Percentiles rank a stretch among this genome's conserved stretches.
These are phyloP conservation scores for Poeciliopsis presidionis DNA, from an alignment of 2,797 vertebrate genomes.

Conservation along the genomic window DNA sequence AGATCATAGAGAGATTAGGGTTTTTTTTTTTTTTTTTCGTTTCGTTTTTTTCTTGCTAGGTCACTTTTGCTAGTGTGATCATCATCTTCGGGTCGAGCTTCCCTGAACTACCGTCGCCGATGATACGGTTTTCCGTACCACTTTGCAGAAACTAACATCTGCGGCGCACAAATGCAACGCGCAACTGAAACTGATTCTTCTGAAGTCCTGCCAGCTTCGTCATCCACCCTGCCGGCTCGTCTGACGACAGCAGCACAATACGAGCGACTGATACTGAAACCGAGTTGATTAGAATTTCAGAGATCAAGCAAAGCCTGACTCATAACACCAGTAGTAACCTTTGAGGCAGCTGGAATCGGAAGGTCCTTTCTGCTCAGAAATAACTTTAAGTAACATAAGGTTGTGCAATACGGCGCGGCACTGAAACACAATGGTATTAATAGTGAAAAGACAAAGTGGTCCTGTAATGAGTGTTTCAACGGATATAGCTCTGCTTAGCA, in stretches of 20 bases:
- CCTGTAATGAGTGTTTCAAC: slow-evolving; percentile 56
- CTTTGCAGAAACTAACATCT: slow-evolving; percentile 39
- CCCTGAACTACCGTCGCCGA: neutral
- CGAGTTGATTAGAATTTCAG: slow-evolving; percentile 59
- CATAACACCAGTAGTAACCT: slow-evolving; percentile 58
- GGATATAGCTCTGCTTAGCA: slow-evolving; percentile 39
- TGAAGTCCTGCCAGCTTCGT: slow-evolving; percentile 34
- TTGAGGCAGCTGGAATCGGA: slow-evolving; percentile 30
- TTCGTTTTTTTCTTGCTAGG: neutral
- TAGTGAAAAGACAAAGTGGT: slow-evolving; percentile 58
- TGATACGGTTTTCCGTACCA: neutral
- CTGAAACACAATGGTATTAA: slow-evolving; percentile 57
- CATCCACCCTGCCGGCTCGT: slow-evolving; percentile 27
- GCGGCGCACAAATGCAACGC: slow-evolving; percentile 27
- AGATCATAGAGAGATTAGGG: slow-evolving; percentile 21
- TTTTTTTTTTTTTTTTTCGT: neutral
- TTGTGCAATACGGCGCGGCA: slow-evolving; percentile 26
- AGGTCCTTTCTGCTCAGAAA: slow-evolving; percentile 41
- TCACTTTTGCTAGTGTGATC: neutral
- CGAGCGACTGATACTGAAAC: slow-evolving; percentile 69
- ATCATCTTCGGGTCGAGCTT: slow-evolving; percentile 14
- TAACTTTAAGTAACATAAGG: slow-evolving; percentile 38
- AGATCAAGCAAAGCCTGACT: slow-evolving; percentile 62
- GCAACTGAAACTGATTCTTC: slow-evolving; percentile 31
- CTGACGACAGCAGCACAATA: slow-evolving; percentile 60